Base-by-base conservation (phyloP, 2,888 invertebrate species). In the Lepidochitona cinerea region DNA sequence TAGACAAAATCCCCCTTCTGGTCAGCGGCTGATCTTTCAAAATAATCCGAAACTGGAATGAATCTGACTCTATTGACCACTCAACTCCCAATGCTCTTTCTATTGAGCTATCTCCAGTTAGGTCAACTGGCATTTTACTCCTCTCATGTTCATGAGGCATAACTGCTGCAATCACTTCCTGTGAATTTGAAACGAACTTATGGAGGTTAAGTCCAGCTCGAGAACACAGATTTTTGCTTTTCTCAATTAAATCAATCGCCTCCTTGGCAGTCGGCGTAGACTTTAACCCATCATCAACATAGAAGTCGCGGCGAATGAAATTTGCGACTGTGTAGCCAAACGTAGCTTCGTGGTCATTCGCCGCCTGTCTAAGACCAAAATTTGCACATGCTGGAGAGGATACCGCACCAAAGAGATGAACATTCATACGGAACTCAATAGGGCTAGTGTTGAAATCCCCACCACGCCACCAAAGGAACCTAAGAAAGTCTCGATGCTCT, bases 251-350 rank as follows among this genome's bases (percentile, higher is more conserved):
- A 0, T 54, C 7, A 9, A 76, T 68, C 12, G 78, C 80, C 37
- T 78, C 75, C 23, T 65, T 41, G 33, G 59, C 65, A 29, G 77
- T 66, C 9, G 71, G 52, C 1, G 77, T 70, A 12, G 73, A 75
- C 14, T 64, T 67, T 1, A 81, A 29, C 1, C 81, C 81, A 65
- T 81, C 80, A 67, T 82, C 82, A 2, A 82, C 81, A 67, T 80
- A 81, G 59, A 82, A 81, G 53, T 80, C n/a, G n/a, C n/a, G n/a
- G n/a, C n/a, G n/a, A n/a, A n/a, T n/a, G n/a, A n/a, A n/a, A n/a
- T n/a, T n/a, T n/a, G n/a, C n/a, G n/a, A n/a, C n/a, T n/a, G n/a
- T n/a, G n/a, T n/a, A n/a, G n/a, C n/a, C n/a, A n/a, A n/a, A n/a
- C n/a, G n/a, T n/a, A n/a, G n/a, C n/a, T n/a, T n/a, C n/a, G n/a